These are phyloP conservation scores for Gonioctena quinquepunctata DNA, from an alignment of 1,140 invertebrate species.

Conservation along the genomic window DNA sequence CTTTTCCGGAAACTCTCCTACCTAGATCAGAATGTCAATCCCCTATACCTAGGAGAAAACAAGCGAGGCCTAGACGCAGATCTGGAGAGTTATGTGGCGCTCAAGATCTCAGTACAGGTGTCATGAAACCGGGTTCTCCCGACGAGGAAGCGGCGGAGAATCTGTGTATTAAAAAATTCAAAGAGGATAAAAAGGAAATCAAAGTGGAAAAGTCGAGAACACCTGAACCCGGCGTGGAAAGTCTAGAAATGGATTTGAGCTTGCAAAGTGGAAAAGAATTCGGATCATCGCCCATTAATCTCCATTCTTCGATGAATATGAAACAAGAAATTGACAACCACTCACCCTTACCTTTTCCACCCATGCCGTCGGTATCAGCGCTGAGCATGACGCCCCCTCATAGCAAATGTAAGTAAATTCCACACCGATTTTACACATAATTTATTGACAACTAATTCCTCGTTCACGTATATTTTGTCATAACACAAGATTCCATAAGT, in stretches of 20 bases:
- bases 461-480: no score
- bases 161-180: slow-evolving; percentile 5
- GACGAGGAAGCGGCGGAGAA: slow-evolving; percentile 57
- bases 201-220: slow-evolving; percentile 41
- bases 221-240: slow-evolving; percentile 52
- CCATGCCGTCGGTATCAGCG: slow-evolving; percentile 72
- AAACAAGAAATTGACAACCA: slow-evolving; percentile 58
- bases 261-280: slow-evolving; percentile 50
- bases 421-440: no score
- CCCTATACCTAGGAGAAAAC: slow-evolving; percentile 76
- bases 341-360: slow-evolving; percentile 67
- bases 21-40: slow-evolving; percentile 62
- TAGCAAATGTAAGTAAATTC: slow-evolving; percentile 66
- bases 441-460: no score
- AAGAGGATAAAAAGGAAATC: slow-evolving; percentile 30
- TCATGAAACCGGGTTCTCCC: slow-evolving; percentile 18
- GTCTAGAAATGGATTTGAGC: slow-evolving; percentile 58
- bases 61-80: slow-evolving; percentile 77
- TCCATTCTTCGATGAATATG: slow-evolving; percentile 56
- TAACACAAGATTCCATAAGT: no score
- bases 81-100: slow-evolving; percentile 73
- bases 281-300: slow-evolving; percentile 59
- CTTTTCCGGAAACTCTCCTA: slow-evolving; percentile 55
- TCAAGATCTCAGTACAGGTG: slow-evolving; percentile 60
- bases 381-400: slow-evolving; percentile 76